Conservation (phyloP, 2,797 vertebrate species). For the Poecilia gillii region DNA sequence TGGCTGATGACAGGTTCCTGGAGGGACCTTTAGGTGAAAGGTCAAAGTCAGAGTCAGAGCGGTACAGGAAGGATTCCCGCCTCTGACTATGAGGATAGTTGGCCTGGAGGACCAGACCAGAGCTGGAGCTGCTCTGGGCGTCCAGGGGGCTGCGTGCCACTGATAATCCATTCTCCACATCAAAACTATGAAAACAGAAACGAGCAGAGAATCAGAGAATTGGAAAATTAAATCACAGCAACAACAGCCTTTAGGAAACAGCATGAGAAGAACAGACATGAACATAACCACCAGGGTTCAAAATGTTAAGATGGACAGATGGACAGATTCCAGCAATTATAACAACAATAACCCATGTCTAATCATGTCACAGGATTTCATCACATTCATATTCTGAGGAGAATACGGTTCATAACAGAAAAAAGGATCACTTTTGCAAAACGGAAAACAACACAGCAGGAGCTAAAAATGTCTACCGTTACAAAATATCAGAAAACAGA, state of each 20-base stretch:
- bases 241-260: neutral
- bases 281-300: neutral
- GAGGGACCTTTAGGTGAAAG: slow-evolving; percentile 90
- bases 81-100: slow-evolving; percentile 89
- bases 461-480: slow-evolving; percentile 28
- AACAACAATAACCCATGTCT: neutral
- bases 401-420: slow-evolving; percentile 31
- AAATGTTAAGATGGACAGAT: neutral
- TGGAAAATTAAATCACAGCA: neutral
- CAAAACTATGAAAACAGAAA: slow-evolving; percentile 81
- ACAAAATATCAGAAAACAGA: slow-evolving; percentile 18
- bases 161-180: slow-evolving; percentile 90
- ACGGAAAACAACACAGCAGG: slow-evolving; percentile 27
- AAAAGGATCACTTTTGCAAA: slow-evolving; percentile 26
- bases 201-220: neutral
- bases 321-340: neutral
- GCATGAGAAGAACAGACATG: neutral
- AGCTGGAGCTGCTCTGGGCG: slow-evolving; percentile 83
- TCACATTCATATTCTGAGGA: slow-evolving; percentile 16
- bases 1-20: slow-evolving; percentile 88
- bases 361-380: slow-evolving; percentile 29
- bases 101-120: slow-evolving; percentile 84
- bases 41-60: slow-evolving; percentile 93
- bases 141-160: slow-evolving; percentile 83
- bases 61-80: slow-evolving; percentile 94